Evolutionary conservation across 2,797 vertebrate species (phyloP).

Genomic region (Semotilus atromaculatus): DNA sequence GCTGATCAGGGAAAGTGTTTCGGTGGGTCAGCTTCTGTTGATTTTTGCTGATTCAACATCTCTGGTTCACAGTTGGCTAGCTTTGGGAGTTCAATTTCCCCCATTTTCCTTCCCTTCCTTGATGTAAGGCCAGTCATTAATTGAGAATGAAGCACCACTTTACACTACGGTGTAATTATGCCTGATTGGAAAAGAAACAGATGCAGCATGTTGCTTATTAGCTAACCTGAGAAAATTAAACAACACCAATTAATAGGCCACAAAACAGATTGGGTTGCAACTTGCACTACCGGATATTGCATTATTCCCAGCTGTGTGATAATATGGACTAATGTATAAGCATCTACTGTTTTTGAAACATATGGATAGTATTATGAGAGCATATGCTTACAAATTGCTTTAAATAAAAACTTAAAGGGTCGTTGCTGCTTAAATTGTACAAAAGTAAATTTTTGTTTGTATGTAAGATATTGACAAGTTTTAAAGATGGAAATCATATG

Average conservation of each 20-base stretch:
- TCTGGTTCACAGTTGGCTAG: constrained; percentile 74
- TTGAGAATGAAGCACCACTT: constrained; percentile 75
- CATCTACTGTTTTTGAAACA: constrained; percentile 12
- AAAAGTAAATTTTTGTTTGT: not conserved
- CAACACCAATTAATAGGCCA: constrained; percentile 27
- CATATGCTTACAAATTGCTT: not conserved
- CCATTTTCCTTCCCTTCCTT: constrained; percentile 77
- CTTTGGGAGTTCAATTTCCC: constrained; percentile 71
- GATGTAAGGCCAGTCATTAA: constrained; percentile 76
- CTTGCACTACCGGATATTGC: constrained; percentile 21
- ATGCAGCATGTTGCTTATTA: constrained; percentile 42
- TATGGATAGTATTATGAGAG: constrained; percentile 13
- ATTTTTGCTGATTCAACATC: constrained; percentile 72
- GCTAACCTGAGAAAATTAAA: constrained; percentile 44
- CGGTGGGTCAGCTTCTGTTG: constrained; percentile 52
- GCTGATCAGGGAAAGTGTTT: constrained; percentile 51
- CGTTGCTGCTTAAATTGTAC: not conserved
- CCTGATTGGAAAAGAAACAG: constrained; percentile 45
- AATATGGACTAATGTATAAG: constrained; percentile 15
- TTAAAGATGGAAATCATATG: not conserved
- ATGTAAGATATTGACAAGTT: not conserved
- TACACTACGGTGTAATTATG: constrained; percentile 56
- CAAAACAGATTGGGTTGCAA: constrained; percentile 42
- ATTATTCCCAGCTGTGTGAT: constrained; percentile 46
- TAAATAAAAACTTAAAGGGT: not conserved